phyloP scores from a whole-genome alignment of 2,888 invertebrate genomes.

The Harpagoxenus sublaevis region DNA sequence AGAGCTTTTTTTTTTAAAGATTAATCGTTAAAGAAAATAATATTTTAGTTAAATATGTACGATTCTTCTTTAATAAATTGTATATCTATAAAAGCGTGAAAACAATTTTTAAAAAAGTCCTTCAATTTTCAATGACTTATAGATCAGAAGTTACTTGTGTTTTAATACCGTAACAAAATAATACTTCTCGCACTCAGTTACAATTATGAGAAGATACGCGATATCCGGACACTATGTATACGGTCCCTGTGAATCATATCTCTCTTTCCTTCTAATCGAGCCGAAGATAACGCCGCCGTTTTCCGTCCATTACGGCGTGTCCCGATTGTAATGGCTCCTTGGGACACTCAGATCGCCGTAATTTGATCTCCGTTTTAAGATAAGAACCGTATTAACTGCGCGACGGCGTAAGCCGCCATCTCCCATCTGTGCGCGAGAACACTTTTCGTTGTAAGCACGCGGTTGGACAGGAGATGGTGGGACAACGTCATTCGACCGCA shows the following conservation, averaged over 20 bases:
- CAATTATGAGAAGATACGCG: conserved; percentile 1
- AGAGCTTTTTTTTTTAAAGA: neutral
- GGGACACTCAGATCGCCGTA: conserved; percentile 44
- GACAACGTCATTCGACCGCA: conserved; percentile 4
- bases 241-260: conserved; percentile 19
- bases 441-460: conserved; percentile 29
- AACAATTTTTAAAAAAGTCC: neutral
- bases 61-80: neutral
- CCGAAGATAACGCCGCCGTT: conserved; percentile 45
- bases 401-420: conserved; percentile 20
- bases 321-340: conserved; percentile 45
- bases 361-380: conserved; percentile 50
- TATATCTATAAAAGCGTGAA: too few relatives aligned
- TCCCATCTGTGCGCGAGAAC: conserved; percentile 5
- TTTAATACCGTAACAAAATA: neutral
- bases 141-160: neutral
- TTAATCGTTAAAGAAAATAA: neutral
- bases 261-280: conserved; percentile 48
- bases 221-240: conserved; percentile 4
- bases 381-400: conserved; percentile 49
- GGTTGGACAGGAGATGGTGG: neutral
- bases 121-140: neutral
- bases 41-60: neutral
- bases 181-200: neutral
- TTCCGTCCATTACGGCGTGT: conserved; percentile 47